Base-by-base conservation (phyloP, 2,113 vertebrate genomes). In the Spea multiplicata region DNA sequence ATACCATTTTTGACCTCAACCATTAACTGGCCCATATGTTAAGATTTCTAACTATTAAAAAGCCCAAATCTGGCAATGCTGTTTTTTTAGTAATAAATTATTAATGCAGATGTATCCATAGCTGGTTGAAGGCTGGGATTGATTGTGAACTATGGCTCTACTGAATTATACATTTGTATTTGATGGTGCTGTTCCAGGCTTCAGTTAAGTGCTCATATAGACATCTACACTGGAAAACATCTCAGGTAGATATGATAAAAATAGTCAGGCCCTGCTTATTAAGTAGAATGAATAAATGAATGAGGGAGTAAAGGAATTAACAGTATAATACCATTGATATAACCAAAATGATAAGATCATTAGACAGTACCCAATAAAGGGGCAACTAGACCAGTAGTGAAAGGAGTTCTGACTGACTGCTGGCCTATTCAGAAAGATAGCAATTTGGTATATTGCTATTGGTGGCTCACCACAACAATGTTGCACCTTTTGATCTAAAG, bases 111-210 rank as follows among this genome's bases (percentile, higher is more conserved):
- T 72, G 76, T 79, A 73, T 73, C 69, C 68, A 78, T 78, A 53
- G 57, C 76, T 65, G 13, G 52, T 46, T 44, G 44, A 69, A 5
- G 68, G 46, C n/a, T 44, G 61, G 50, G 49, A 73, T 73, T 79
- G 76, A 79, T 79, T 57, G 61, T 72, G 50, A 61, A 66, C 69
- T 30, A 44, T 66, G 14, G 70, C n/a, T 49, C 70, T 66, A 53
- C 14, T 79, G 16, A 79, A 79, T 79, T 79, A 72, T 73, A 64
- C 61, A 79, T 79, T 14, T 71, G 70, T 72, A 73, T 79, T 16
- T 46, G 44, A 14, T 79, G 76, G 69, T 69, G 48, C 12, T 64
- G 30, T 73, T 79, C 76, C 76, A 79, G 9, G 3, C 14, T 5
- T 17, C 5, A 66, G 68, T 71, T 71, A 71, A 65, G 68, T 78